Evolutionary conservation across 2,113 vertebrate species (phyloP).

Genomic region (Sinocyclocheilus rhinocerous): DNA sequence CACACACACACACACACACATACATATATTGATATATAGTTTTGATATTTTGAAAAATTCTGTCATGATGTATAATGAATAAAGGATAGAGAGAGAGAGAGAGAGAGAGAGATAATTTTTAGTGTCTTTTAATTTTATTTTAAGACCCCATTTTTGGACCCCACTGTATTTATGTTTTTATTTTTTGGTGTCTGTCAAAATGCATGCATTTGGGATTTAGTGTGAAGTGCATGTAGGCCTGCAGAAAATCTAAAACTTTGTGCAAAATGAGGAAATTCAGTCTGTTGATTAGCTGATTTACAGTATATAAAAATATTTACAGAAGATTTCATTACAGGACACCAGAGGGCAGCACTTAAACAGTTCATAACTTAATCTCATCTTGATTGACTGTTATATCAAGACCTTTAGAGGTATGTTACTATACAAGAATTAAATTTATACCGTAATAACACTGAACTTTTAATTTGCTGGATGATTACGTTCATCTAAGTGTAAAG

Average conservation of each 20-base stretch:
- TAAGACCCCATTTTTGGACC: neutral
- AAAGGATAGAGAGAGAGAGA: too few species aligned
- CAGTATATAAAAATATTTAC: neutral
- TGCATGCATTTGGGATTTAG: too few species aligned
- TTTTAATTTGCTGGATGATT: neutral
- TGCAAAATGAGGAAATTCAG: neutral
- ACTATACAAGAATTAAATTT: neutral
- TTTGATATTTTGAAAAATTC: too few species aligned
- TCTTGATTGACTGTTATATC: too few species aligned
- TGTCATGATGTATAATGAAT: too few species aligned
- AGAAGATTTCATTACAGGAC: neutral
- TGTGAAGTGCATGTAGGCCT: neutral
- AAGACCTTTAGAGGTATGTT: neutral
- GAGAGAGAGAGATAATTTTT: too few species aligned
- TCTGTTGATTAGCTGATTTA: neutral
- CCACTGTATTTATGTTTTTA: neutral
- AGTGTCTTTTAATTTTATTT: neutral
- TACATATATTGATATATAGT: too few species aligned
- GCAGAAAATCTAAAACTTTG: neutral
- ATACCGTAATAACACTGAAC: neutral
- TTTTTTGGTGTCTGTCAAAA: too few species aligned
- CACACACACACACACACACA: too few species aligned
- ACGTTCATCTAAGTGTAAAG: neutral
- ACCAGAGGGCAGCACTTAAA: constrained; percentile 34
- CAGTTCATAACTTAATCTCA: neutral